Evolutionary conservation across 2,113 vertebrate genomes (phyloP).

Genomic region (Recurvirostra avosetta): DNA sequence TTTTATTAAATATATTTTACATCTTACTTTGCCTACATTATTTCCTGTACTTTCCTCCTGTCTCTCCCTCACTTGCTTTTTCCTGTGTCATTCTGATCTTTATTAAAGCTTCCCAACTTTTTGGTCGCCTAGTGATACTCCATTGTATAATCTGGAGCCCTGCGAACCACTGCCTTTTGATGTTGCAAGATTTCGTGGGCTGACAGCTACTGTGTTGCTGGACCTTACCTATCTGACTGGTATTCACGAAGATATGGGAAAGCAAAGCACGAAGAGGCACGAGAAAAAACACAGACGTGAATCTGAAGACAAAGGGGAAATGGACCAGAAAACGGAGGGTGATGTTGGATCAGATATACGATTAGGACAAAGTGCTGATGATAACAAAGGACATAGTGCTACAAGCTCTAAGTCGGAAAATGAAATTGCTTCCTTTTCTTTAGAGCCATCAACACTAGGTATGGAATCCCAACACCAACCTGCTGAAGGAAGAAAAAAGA

Average conservation of each 20-base stretch:
- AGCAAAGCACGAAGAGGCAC: slow-evolving; percentile 83
- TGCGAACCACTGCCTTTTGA: slow-evolving; percentile 96
- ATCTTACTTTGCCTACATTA: slow-evolving; percentile 77
- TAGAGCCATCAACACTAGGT: slow-evolving; percentile 65
- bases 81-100: slow-evolving; percentile 87
- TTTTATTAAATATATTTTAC: slow-evolving; percentile 54
- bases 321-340: slow-evolving; percentile 74
- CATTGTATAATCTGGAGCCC: slow-evolving; percentile 96
- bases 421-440: slow-evolving; percentile 79
- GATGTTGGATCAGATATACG: slow-evolving; percentile 74
- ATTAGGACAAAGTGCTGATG: slow-evolving; percentile 81
- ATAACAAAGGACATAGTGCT: slow-evolving; percentile 78
- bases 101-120: slow-evolving; percentile 99
- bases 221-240: slow-evolving; percentile 96
- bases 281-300: slow-evolving; percentile 90
- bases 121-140: slow-evolving; percentile 99
- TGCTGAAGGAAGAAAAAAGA: slow-evolving; percentile 81
- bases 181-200: slow-evolving; percentile 90
- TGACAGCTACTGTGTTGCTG: slow-evolving; percentile 90
- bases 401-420: slow-evolving; percentile 82
- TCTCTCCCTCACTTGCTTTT: slow-evolving; percentile 88
- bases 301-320: slow-evolving; percentile 78
- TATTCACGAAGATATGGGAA: slow-evolving; percentile 89
- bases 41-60: slow-evolving; percentile 82
- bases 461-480: slow-evolving; percentile 70